Base-by-base conservation (phyloP, 2,113 vertebrate genomes). In the Callithrix jacchus region DNA sequence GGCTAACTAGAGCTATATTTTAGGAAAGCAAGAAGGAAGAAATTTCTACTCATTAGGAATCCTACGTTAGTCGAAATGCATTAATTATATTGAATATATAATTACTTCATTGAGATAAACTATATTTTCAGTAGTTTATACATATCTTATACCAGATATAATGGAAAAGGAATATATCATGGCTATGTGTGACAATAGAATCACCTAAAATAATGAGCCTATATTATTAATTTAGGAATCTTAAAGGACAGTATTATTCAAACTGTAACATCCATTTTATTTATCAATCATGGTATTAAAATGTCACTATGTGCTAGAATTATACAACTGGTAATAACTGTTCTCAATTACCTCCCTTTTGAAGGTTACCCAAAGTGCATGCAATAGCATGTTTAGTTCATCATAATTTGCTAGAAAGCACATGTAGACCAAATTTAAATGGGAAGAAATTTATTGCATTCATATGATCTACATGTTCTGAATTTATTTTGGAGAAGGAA, bases 361-460 rank as follows among this genome's bases (percentile, higher is more conserved):
- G 93, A 98, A 97, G 94, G 83, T 98, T 98, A 97, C 97, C 98
- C 97, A 98, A 98, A 98, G 93, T 97, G 92, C 93, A 96, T 97
- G 96, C 83, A 96, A 96, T 97, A 95, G 17, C 81, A 98, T 98
- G 96, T 98, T 98, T 98, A 98, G 98, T 98, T 98, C 94, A 98
- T 98, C 88, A 93, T 92, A 49, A 97, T 98, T 98, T 98, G 96
- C 97, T 98, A 98, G 74, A 77, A 47, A 47, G 27, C 14, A 77
- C 42, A 47, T 32, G 27, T 45, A 47, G 42, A 32, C 25, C 42
- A 77, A 30, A 7, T 77, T 77, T 77, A 45, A 77, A 30, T 47
- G 74, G 42, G 74, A 77, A 47, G 42, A 32, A 47, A 47, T 77
- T 17, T 47, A 49, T 27, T 27, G 2, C 45, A 56, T 70, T 45